Conservation (phyloP, 2,888 invertebrate genomes). For the Cyclophora albipunctata region DNA sequence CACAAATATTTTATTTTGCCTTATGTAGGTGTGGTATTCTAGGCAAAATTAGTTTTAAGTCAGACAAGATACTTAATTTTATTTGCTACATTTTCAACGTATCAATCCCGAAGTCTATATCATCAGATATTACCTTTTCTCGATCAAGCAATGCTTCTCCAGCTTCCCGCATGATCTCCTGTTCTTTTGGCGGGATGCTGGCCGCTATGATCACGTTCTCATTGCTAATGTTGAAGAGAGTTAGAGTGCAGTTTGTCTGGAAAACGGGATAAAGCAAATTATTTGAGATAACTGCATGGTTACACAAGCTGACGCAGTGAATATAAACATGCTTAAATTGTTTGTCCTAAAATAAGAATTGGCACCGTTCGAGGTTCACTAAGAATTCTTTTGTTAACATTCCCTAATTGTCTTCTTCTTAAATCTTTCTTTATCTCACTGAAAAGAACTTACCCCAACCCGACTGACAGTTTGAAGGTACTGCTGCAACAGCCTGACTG, state of each 20-base stretch:
- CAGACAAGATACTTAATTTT: too few relatives aligned
- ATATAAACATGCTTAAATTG: neutral
- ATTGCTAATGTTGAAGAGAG: conserved; percentile 88
- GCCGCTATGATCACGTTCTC: conserved; percentile 93
- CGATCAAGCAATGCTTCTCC: conserved; percentile 80
- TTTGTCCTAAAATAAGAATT: neutral
- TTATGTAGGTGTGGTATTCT: too few relatives aligned
- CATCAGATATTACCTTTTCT: conserved; percentile 77
- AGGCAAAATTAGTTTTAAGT: too few relatives aligned
- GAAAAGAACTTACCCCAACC: conserved; percentile 62
- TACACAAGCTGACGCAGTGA: too few relatives aligned
- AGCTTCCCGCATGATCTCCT: conserved; percentile 76
- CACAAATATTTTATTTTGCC: too few relatives aligned
- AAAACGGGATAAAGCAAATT: conserved; percentile 26
- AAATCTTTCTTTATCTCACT: too few relatives aligned
- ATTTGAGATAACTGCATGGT: too few relatives aligned
- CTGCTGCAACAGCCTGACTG: conserved; percentile 86
- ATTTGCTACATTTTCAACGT: too few relatives aligned
- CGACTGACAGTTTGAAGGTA: conserved; percentile 83
- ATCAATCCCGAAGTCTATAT: too few relatives aligned
- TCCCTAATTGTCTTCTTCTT: too few relatives aligned
- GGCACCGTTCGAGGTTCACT: too few relatives aligned
- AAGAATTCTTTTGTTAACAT: too few relatives aligned
- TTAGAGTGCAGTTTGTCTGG: conserved; percentile 89
- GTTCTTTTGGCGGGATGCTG: conserved; percentile 79